Evolutionary conservation across 2,888 invertebrate species (phyloP), one percentile per base, ranked within the genome.

Genomic region (Lomographa bimaculata): DNA sequence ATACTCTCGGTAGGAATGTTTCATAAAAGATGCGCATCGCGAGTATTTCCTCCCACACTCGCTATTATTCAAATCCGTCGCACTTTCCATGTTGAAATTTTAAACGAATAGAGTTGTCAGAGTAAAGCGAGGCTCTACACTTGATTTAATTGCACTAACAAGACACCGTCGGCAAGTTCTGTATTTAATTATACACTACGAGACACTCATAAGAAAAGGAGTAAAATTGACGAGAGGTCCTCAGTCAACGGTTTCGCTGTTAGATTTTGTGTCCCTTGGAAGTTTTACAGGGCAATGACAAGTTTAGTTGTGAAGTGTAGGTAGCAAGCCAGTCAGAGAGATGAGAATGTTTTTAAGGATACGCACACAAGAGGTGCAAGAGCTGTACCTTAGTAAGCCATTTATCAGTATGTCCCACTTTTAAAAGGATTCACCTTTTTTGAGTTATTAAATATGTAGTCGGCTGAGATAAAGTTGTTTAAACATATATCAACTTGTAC

Each of bases 111-210:
- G 58, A 65, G 57, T 62, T 60, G 50, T 41, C 49, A 46, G 56
- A 41, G 48, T 41, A 36, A 52, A 58, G 51, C 55, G 50, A 35
- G 50, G 50, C 50, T 44, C 44, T 50, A 54, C 60, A 56, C 60
- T 62, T 68, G 58, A 66, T 71, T 67, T 71, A 74, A 77, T 77
- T 72, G 69, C 63, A 65, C 64, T 75, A 76, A 78, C 74, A 72
- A 76, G 74, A 64, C 62, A 62, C 60, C 54, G 57, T 45, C 59
- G 39, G 34, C 54, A 64, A 71, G 62, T 69, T 65, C 55, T 57
- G 65, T 63, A 69, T 69, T 72, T 64, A 70, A 73, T 71, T 74
- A 64, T 59, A 64, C 58, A 60, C 56, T 59, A 59, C 55, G 59
- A 53, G 54, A 61, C 53, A 60, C 52, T 57, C 53, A 46, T 38